Base-by-base conservation (phyloP, 2,113 vertebrate genomes). In the Hylia prasina region DNA sequence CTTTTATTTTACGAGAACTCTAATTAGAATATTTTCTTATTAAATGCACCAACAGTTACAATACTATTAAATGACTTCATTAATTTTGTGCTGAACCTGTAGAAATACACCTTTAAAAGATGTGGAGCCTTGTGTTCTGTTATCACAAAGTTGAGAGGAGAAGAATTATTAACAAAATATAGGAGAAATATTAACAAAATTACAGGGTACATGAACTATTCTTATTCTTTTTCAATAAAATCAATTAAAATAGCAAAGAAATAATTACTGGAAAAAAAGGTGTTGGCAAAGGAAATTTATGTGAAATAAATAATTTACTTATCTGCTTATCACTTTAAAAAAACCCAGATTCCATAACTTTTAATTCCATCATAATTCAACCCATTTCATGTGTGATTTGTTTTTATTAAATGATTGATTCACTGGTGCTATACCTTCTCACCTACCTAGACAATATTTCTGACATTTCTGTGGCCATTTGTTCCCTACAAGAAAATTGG, bases 391-490 rank as follows among this genome's bases (percentile, higher is more conserved):
- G 42, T 79, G 28, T 57, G 85, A 97, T 95, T 97, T 76, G 2
- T 44, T 81, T 96, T 71, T 76, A 56, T 30, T 51, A 72, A 89
- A 35, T 25, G 20, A 94, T 54, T 75, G 50, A 81, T 78, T 87
- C 33, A 79, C 85, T 68, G 28, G 28, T 53, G 35, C n/a, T 78
- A 45, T 57, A 70, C 61, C 58, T 61, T 93, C 82, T 96, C 97
- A 99, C 99, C 98, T 98, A 99, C 99, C 99, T 98, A 98, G 98
- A 97, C 97, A 99, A 98, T 90, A 99, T 97, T 88, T 99, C 98
- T 87, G 98, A 98, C 97, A 99, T 99, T 98, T 99, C 99, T 98
- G 98, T 98, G 79, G 98, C 99, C 99, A 99, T 99, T 98, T 99
- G 98, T 54, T 99, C 99, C 99, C 99, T 99, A 98, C 80, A 98